These are phyloP conservation scores for Rostratula benghalensis DNA, from an alignment of 2,113 vertebrate genomes.

Conservation along the genomic window DNA sequence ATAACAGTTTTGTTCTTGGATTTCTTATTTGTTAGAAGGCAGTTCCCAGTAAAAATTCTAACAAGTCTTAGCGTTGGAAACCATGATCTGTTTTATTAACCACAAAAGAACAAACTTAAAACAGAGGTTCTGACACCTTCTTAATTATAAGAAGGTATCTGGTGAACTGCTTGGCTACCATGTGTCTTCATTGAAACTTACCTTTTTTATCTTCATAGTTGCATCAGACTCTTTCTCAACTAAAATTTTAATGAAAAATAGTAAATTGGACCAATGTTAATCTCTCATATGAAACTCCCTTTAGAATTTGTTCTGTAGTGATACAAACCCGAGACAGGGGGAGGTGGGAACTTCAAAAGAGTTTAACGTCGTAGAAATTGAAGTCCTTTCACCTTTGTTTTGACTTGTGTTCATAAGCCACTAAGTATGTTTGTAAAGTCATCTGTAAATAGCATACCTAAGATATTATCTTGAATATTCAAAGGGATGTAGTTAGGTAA, in stretches of 20 bases:
- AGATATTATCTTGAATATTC: no score
- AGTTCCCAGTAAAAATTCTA: slow-evolving; percentile 33
- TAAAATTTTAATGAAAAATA: background rate
- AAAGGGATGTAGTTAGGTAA: background rate
- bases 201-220: background rate
- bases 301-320: background rate
- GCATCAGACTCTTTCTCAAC: background rate
- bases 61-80: slow-evolving; percentile 23
- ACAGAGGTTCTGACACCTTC: background rate
- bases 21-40: slow-evolving; percentile 55
- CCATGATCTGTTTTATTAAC: slow-evolving; percentile 16
- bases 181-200: slow-evolving; percentile 11
- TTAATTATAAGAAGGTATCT: slow-evolving; percentile 16
- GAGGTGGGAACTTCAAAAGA: background rate
- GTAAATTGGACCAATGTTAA: background rate
- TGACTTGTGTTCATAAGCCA: background rate
- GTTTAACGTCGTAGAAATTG: background rate
- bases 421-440: background rate
- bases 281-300: background rate
- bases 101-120: background rate
- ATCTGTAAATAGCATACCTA: background rate
- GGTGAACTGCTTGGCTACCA: background rate
- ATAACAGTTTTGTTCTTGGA: slow-evolving; percentile 33
- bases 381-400: background rate
- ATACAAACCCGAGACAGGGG: background rate